These are phyloP conservation scores for Trachelus iudaicus DNA, from an alignment of 2,888 invertebrate genomes.

Conservation along the genomic window DNA sequence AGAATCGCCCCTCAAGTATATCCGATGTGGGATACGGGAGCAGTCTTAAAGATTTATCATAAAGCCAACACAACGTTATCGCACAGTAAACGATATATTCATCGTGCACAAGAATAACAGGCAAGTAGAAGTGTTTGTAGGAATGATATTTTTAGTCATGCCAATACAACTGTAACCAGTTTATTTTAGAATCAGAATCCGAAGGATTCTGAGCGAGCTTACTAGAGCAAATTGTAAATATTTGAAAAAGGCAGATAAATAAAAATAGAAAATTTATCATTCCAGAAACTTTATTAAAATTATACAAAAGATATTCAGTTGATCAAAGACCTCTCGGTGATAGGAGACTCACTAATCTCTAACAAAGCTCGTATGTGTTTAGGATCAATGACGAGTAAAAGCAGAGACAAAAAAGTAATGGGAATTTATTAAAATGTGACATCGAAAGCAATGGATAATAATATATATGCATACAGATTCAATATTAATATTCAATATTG, in stretches of 20 bases:
- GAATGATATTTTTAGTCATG: not conserved
- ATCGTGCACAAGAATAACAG: not conserved
- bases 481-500: not conserved
- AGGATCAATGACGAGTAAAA: not conserved
- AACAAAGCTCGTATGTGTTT: not conserved
- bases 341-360: not conserved
- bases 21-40: not conserved
- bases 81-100: not conserved
- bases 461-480: not conserved
- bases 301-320: not conserved
- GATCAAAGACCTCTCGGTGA: not conserved
- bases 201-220: too few species aligned
- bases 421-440: not conserved
- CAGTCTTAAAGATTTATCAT: not conserved
- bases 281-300: not conserved
- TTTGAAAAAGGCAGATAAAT: not conserved
- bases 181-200: not conserved
- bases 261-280: not conserved
- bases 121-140: not conserved
- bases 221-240: not conserved
- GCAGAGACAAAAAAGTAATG: not conserved
- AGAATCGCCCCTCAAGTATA: not conserved
- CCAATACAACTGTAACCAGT: not conserved
- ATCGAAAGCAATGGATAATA: too few species aligned
- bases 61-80: not conserved